Conservation (phyloP, 2,113 vertebrate species). For the Ciconia boyciana region DNA sequence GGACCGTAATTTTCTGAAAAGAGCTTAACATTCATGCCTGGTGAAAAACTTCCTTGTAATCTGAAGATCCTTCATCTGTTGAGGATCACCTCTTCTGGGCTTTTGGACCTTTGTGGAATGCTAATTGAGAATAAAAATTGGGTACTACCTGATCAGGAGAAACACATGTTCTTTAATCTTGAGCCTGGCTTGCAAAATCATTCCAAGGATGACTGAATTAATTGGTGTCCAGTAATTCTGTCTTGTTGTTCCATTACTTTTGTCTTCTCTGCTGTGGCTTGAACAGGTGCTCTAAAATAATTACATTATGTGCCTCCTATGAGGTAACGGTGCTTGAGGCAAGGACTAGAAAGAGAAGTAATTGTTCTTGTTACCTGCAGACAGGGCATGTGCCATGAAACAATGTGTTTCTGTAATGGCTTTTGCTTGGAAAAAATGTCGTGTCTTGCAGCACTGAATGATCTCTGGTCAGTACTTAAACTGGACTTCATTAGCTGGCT, state of each 20-base stretch:
- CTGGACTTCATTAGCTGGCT: not conserved
- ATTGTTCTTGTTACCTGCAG: constrained; percentile 20
- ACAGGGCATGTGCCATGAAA: not conserved
- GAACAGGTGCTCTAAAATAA: constrained; percentile 28
- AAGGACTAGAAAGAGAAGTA: not conserved
- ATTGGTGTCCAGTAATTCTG: constrained; percentile 25
- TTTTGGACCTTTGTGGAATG: not conserved
- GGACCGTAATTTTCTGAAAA: not conserved
- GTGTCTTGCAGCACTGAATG: not conserved
- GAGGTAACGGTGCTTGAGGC: not conserved
- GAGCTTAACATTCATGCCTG: not conserved
- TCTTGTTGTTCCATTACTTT: constrained; percentile 1
- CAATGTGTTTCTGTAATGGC: not conserved
- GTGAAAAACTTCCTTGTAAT: not conserved
- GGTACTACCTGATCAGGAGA: not conserved
- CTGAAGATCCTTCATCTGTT: not conserved
- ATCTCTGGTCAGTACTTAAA: not conserved
- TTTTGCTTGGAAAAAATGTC: not conserved
- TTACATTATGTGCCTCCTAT: not conserved
- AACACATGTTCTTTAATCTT: not conserved
- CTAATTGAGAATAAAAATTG: not conserved
- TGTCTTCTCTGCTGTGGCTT: constrained; percentile 10
- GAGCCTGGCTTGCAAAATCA: not conserved
- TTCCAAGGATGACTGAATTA: constrained; percentile 29
- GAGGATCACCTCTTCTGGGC: not conserved